Conservation (phyloP, 2,113 vertebrate species). For the Ophiodon elongatus region DNA sequence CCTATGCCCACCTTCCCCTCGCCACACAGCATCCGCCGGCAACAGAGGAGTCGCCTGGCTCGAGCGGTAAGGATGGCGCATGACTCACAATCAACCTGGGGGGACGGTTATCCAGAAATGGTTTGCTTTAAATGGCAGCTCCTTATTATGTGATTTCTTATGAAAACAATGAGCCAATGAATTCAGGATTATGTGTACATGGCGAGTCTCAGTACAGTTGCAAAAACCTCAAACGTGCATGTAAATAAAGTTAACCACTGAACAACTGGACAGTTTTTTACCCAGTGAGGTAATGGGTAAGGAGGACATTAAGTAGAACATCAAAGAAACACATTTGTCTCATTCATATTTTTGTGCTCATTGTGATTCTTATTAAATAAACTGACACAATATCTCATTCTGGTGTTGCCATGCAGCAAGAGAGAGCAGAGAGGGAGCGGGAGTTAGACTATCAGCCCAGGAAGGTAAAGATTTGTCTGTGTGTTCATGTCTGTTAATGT, state of each 20-base stretch:
- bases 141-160: neutral
- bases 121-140: neutral
- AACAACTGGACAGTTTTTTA: neutral
- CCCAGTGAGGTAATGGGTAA: neutral
- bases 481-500: slow-evolving; percentile 14
- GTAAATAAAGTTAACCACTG: neutral
- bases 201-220: neutral
- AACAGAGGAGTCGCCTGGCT: slow-evolving; percentile 89
- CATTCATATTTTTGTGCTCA: neutral
- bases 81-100: neutral
- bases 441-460: slow-evolving; percentile 81
- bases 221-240: neutral
- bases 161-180: neutral
- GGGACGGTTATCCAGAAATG: neutral
- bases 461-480: slow-evolving; percentile 74
- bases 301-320: neutral
- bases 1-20: slow-evolving; percentile 93
- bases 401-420: slow-evolving; percentile 76
- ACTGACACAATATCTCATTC: slow-evolving; percentile 49
- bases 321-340: neutral
- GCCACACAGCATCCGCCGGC: slow-evolving; percentile 88
- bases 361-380: slow-evolving; percentile 2
- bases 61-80: slow-evolving; percentile 85
- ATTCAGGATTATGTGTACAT: neutral
- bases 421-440: slow-evolving; percentile 80